phyloP scores from a whole-genome alignment of 2,888 invertebrate genomes.

The Dimorphilus gyrociliatus region DNA sequence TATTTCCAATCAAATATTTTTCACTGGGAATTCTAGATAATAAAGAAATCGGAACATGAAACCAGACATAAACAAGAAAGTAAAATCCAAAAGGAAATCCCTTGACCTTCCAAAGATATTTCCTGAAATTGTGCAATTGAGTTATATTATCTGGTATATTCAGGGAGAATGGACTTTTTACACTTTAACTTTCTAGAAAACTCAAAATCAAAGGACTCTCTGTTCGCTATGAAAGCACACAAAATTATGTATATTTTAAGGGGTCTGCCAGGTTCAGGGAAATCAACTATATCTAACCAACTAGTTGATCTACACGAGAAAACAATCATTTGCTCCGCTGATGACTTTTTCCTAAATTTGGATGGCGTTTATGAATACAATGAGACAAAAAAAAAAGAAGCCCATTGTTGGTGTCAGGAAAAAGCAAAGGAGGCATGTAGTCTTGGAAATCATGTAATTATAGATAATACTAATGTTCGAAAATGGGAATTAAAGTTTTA shows the following conservation, averaged over 20 bases:
- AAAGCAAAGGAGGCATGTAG: conserved; percentile 19
- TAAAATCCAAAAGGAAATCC: no score
- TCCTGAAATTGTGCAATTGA: no score
- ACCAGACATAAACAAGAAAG: no score
- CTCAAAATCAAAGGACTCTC: no score
- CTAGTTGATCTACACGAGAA: conserved; percentile 17
- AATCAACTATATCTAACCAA: conserved; percentile 24
- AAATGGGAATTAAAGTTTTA: conserved; percentile 32
- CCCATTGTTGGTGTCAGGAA: conserved; percentile 25
- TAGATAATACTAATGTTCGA: conserved; percentile 36
- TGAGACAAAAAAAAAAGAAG: conserved; percentile 16
- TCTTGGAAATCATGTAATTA: conserved; percentile 16
- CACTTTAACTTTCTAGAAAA: no score
- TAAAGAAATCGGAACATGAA: no score
- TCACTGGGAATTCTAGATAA: no score
- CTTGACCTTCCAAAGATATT: no score
- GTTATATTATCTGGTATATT: no score
- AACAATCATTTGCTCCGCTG: conserved; percentile 30
- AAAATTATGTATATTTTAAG: conserved; percentile 34
- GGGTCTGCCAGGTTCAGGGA: conserved; percentile 37
- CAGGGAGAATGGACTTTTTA: no score
- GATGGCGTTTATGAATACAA: conserved; percentile 21
- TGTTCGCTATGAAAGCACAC: no score
- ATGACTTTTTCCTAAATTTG: conserved; percentile 22
- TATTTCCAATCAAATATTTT: no score